Conservation (phyloP, 2,797 vertebrate genomes). For the Toxotes lorentzi region DNA sequence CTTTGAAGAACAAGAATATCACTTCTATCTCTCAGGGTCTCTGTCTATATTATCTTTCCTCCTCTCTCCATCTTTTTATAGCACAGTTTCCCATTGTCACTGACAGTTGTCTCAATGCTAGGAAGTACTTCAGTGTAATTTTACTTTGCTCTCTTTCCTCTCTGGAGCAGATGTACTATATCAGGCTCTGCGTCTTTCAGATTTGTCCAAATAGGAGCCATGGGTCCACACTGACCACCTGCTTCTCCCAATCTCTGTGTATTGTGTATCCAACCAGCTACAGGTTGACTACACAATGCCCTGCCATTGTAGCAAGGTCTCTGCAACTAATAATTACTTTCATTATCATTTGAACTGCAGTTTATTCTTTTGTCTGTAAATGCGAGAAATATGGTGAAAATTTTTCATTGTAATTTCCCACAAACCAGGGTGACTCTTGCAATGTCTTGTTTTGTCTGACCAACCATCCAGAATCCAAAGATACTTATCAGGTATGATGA, state of each 20-base stretch:
- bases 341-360: no score
- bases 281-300: background rate
- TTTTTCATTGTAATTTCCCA: background rate
- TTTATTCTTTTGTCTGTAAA: background rate
- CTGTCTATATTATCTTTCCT: background rate
- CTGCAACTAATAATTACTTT: no score
- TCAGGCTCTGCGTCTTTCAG: background rate
- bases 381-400: background rate
- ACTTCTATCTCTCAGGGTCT: background rate
- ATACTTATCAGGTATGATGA: background rate
- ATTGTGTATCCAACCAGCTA: background rate
- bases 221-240: background rate
- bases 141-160: background rate
- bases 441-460: background rate
- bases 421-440: background rate
- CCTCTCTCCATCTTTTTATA: background rate
- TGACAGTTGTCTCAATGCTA: background rate
- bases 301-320: background rate
- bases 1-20: background rate
- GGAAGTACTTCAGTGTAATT: background rate
- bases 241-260: background rate
- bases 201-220: background rate
- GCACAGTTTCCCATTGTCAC: background rate
- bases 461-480: background rate
- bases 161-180: background rate